Base-by-base conservation (phyloP, 2,888 invertebrate species). In the Parthenolecanium corni region DNA sequence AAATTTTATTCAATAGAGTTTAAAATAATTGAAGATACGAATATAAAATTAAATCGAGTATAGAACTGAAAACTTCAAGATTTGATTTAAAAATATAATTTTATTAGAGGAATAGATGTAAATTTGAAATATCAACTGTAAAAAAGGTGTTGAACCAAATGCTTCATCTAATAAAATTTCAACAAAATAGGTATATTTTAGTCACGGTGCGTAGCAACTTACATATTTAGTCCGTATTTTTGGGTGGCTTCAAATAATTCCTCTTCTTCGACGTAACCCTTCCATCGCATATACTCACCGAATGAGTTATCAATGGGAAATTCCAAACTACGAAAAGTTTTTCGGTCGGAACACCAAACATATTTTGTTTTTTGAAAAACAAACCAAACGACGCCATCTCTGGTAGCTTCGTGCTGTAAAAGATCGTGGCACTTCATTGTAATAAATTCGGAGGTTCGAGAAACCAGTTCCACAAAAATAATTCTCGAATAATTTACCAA, bases 281-380 rank as follows among this genome's bases (percentile, higher is more conserved):
- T 91, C 70, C 89, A 89, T 42, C 85, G 83, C 69, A 82, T 78
- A 72, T 93, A 94, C 68, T 84, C 80, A 44, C 79, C 78, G 68
- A 85, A 80, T 2, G 79, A 73, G 66, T 83, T 80, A 68, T 88
- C 77, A 3, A 86, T 80, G 0, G 97, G 97, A 75, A 95, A 96
- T 67, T 85, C 82, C 24, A 96, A 76, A 0, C 88, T 85, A 64
- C 80, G 76, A 73, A 98, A 98, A 52, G 75, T 76, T 68, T 88
- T 86, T 67, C 85, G 86, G 12, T 89, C 82, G 68, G 84, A 80
- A 71, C 91, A 84, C 83, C 90, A 97, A 44, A 89, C 76, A 75
- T 97, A 98, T 74, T 95, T 94, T 4, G 92, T 91, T 75, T 98
- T 96, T 84, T 98, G 98, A 74, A 98, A 98, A 68, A 86, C 82